These are phyloP conservation scores for Acipenser oxyrinchus DNA, from an alignment of 2,797 vertebrate genomes.

Conservation along the genomic window DNA sequence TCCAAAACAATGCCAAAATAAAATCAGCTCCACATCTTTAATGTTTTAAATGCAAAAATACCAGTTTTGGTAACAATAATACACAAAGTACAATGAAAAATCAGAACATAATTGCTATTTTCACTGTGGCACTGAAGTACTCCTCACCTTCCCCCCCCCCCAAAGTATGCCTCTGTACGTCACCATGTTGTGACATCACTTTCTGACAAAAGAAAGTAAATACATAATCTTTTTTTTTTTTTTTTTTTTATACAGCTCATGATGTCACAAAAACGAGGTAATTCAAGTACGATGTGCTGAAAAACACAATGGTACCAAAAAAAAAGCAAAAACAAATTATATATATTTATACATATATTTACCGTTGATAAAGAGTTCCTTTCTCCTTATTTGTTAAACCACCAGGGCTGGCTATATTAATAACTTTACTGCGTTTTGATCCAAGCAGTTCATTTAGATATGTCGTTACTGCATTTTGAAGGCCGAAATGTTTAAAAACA, in stretches of 20 bases:
- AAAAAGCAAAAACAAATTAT: constrained; percentile 38
- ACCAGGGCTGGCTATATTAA: constrained; percentile 29
- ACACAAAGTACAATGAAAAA: constrained; percentile 51
- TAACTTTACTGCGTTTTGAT: neutral
- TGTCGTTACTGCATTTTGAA: constrained; percentile 35
- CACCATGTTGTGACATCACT: constrained; percentile 28
- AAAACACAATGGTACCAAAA: constrained; percentile 54
- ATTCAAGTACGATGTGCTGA: constrained; percentile 98
- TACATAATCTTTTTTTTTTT: constrained; percentile 26
- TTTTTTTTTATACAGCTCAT: constrained; percentile 53
- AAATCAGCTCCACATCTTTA: constrained; percentile 39
- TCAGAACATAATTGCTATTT: constrained; percentile 47
- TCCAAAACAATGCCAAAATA: constrained; percentile 64
- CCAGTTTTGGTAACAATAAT: constrained; percentile 77
- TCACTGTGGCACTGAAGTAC: constrained; percentile 47
- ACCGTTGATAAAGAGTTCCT: constrained; percentile 43
- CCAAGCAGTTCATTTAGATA: constrained; percentile 37
- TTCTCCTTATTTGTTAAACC: constrained; percentile 46
- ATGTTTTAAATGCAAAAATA: constrained; percentile 52
- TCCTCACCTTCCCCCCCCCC: constrained; percentile 20
- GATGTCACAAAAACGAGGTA: constrained; percentile 95
- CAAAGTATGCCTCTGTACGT: constrained; percentile 40
- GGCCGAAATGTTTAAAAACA: constrained; percentile 14
- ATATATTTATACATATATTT: neutral
- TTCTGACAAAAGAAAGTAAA: constrained; percentile 34